phyloP scores from a whole-genome alignment of 2,888 invertebrate species.

The Lochmaea capreae region DNA sequence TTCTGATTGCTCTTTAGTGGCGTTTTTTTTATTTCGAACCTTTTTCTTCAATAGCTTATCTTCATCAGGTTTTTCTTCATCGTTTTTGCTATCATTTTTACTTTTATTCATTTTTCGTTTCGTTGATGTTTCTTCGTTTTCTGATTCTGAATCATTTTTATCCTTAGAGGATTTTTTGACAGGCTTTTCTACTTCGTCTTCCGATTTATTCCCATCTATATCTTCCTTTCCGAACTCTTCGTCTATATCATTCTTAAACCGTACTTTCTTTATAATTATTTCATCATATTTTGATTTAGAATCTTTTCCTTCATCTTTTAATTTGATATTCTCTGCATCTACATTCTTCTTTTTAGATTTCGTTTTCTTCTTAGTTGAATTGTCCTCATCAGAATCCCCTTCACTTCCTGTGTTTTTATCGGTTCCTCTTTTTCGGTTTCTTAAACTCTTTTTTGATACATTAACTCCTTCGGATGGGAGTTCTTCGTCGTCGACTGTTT shows the following conservation, averaged over 20 bases:
- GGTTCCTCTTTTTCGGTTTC: not conserved
- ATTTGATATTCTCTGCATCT: conserved; percentile 15
- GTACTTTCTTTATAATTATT: not conserved
- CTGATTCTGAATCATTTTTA: not conserved
- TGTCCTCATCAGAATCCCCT: conserved; percentile 1
- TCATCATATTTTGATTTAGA: conserved; percentile 24
- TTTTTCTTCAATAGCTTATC: not conserved
- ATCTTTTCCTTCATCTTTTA: conserved; percentile 2
- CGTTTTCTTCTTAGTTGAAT: not conserved
- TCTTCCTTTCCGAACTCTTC: not conserved
- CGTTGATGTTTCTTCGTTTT: not conserved
- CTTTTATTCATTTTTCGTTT: not conserved
- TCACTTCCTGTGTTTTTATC: not conserved
- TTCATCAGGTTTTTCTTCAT: not conserved
- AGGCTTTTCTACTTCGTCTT: not conserved
- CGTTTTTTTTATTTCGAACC: conserved; percentile 6
- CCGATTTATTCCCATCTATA: not conserved
- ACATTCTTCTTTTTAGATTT: not conserved
- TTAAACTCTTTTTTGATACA: not conserved
- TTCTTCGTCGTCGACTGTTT: conserved; percentile 7
- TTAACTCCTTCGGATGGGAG: not conserved
- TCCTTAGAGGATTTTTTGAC: not conserved
- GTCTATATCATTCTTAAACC: not conserved
- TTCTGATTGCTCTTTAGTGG: not conserved
- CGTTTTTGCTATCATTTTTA: conserved; percentile 18